Evolutionary conservation across 1,140 invertebrate species (phyloP).

Genomic region (Vollenhovia emeryi): DNA sequence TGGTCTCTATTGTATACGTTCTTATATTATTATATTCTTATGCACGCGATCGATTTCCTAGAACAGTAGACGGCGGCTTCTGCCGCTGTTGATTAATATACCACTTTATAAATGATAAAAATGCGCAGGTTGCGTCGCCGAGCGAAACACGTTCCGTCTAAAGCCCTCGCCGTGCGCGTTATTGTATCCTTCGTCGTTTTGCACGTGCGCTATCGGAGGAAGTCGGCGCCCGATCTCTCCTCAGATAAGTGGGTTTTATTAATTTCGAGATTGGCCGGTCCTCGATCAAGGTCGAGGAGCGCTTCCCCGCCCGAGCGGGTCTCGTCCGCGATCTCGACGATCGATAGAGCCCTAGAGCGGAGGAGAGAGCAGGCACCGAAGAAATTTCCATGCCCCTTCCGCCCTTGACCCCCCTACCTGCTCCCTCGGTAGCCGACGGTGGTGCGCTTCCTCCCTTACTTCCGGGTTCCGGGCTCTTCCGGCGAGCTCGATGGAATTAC

Average conservation of each 20-base stretch:
- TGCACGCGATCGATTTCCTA: not conserved
- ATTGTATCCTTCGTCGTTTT: not conserved
- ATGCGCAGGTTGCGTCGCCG: not conserved
- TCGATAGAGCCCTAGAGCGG: conserved; percentile 73
- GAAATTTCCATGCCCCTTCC: conserved; percentile 66
- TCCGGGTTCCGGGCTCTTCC: conserved; percentile 82
- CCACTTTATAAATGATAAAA: not conserved
- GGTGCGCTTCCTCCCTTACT: conserved; percentile 80
- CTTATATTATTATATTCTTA: conserved; percentile 20
- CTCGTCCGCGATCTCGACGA: conserved; percentile 78
- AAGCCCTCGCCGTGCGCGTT: not conserved
- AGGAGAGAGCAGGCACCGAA: conserved; percentile 29
- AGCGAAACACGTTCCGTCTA: not conserved
- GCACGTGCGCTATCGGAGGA: not conserved
- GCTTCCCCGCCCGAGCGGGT: not conserved
- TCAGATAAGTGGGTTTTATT: not conserved
- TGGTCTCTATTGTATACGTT: not conserved
- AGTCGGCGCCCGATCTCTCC: not conserved
- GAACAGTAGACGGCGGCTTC: not conserved
- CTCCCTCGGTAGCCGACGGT: conserved; percentile 2
- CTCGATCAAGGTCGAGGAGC: conserved; percentile 24
- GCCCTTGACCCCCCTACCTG: conserved; percentile 11
- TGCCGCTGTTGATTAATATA: not conserved
- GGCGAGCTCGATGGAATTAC: conserved; percentile 76
- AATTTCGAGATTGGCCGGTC: not conserved